Conservation (phyloP, 2,113 vertebrate species). For the Halcyon malimbica region DNA sequence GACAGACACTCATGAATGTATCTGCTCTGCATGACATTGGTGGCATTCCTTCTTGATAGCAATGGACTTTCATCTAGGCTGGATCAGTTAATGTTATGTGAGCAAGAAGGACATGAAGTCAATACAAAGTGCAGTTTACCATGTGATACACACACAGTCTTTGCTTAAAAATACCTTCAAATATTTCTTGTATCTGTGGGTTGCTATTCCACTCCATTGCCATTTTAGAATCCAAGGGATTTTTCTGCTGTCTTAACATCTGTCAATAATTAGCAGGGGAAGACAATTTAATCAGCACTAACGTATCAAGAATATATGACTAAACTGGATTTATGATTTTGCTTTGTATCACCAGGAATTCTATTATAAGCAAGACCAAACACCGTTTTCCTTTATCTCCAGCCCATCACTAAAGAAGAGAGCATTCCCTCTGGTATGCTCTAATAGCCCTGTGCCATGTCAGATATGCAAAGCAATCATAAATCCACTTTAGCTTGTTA, state of each 20-base stretch:
- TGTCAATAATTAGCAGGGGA: neutral
- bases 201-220: neutral
- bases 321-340: neutral
- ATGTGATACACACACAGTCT: neutral
- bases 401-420: conserved; percentile 25
- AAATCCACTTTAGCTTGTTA: conserved; percentile 61
- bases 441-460: conserved; percentile 16
- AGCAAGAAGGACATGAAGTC: neutral
- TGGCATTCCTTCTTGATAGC: conserved; percentile 42
- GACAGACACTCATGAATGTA: neutral
- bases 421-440: conserved; percentile 43
- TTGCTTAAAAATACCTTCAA: neutral
- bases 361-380: neutral
- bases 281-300: neutral
- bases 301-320: neutral
- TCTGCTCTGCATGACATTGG: neutral
- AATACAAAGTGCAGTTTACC: neutral
- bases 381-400: conserved; percentile 21
- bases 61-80: neutral
- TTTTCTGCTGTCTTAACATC: neutral
- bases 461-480: conserved; percentile 58
- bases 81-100: neutral
- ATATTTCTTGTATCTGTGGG: neutral
- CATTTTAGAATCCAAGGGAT: neutral
- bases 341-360: neutral